Evolutionary conservation across 1,140 invertebrate species (phyloP).

Genomic region (Lepidurus apus): DNA sequence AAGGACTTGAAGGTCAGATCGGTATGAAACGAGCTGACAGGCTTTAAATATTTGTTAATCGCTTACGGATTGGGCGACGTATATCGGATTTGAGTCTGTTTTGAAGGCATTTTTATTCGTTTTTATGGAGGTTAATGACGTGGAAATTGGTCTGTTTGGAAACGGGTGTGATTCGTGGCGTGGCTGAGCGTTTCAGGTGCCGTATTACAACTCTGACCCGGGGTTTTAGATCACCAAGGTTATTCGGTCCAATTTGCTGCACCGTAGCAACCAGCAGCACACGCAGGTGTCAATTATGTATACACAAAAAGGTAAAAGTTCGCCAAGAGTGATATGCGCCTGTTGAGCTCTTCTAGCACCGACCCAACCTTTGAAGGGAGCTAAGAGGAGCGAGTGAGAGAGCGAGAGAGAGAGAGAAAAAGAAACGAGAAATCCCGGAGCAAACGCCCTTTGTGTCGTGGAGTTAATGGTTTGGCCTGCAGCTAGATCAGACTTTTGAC

Average conservation of each 20-base stretch:
- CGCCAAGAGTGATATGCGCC: constrained; percentile 17
- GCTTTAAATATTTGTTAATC: too few species aligned
- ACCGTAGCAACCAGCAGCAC: background rate
- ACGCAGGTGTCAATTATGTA: constrained; percentile 21
- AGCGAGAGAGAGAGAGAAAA: background rate
- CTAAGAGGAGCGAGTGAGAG: background rate
- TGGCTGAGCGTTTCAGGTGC: background rate
- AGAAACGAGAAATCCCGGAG: constrained; percentile 5
- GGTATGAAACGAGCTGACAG: too few species aligned
- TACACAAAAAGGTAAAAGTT: constrained; percentile 22
- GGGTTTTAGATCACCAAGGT: background rate
- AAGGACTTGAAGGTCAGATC: too few species aligned
- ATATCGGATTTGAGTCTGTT: background rate
- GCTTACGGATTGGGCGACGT: too few species aligned
- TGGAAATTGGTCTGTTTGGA: background rate
- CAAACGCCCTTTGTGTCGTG: constrained; percentile 20
- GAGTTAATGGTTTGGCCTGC: constrained; percentile 18
- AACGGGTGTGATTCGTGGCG: constrained; percentile 6
- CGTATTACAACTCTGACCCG: background rate
- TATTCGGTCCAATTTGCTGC: background rate
- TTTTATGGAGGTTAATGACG: background rate
- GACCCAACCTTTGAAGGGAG: constrained; percentile 9
- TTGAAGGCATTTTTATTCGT: background rate
- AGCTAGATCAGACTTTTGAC: constrained; percentile 19
- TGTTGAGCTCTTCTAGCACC: constrained; percentile 9